These are phyloP conservation scores for Palythoa grandis DNA, from an alignment of 92 coral and sea anemone species.

Conservation along the genomic window DNA sequence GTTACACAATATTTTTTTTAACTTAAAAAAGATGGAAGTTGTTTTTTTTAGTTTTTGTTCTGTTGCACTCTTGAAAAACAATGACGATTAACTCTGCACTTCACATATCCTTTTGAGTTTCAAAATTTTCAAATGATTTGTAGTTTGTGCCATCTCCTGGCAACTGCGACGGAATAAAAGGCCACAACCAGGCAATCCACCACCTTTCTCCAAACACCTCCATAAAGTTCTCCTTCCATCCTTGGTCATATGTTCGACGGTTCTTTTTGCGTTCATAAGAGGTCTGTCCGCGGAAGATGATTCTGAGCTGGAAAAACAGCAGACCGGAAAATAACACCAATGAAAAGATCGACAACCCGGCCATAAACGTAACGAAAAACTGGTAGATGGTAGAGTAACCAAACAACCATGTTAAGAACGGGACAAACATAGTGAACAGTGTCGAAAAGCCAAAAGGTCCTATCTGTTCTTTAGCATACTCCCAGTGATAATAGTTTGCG, in stretches of 20 bases:
- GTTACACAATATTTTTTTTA: too few relatives aligned
- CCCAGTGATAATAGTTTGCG: conserved; percentile 89
- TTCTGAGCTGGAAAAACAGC: conserved; percentile 76
- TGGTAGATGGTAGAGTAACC: conserved; percentile 82
- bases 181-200: conserved; percentile 95
- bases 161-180: conserved; percentile 74
- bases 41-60: background rate
- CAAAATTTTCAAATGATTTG: conserved; percentile 44
- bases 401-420: conserved; percentile 74
- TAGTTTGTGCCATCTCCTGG: conserved; percentile 91
- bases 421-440: conserved; percentile 87
- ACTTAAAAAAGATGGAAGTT: background rate
- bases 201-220: conserved; percentile 88
- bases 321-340: conserved; percentile 77
- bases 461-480: conserved; percentile 74
- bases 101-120: conserved; percentile 58
- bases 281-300: conserved; percentile 88
- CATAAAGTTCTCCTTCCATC: conserved; percentile 70
- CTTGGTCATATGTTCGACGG: conserved; percentile 75
- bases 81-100: background rate
- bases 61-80: background rate
- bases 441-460: conserved; percentile 81
- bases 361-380: conserved; percentile 84
- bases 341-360: conserved; percentile 85
- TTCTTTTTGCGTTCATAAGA: conserved; percentile 90